These are phyloP conservation scores for Odontothrips loti DNA, from an alignment of 2,888 invertebrate species.

Conservation along the genomic window DNA sequence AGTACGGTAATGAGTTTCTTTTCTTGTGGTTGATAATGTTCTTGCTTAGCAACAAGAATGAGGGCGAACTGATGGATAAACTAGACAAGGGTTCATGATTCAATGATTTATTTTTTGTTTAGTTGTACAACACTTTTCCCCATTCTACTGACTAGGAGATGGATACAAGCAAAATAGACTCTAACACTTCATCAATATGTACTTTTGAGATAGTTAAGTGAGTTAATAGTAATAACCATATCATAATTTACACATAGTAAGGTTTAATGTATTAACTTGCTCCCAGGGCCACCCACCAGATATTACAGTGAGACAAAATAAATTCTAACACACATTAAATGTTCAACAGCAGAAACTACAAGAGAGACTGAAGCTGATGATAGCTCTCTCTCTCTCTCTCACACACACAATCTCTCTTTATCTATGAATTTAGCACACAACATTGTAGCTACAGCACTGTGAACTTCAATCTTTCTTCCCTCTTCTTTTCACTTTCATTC, in stretches of 20 bases:
- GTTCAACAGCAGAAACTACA: conserved; percentile 15
- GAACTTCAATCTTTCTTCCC: background rate
- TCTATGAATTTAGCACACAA: background rate
- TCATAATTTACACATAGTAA: conserved; percentile 9
- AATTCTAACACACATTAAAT: conserved; percentile 19
- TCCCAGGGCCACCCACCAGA: conserved; percentile 25
- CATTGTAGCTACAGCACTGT: background rate
- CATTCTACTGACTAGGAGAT: conserved; percentile 26
- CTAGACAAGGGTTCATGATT: background rate
- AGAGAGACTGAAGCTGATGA: background rate
- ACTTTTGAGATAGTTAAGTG: conserved; percentile 21
- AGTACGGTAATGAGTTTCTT: no score
- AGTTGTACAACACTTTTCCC: conserved; percentile 24
- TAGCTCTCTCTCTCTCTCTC: background rate
- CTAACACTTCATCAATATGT: conserved; percentile 23
- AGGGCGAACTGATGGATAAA: background rate
- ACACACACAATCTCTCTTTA: background rate
- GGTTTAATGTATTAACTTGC: conserved; percentile 25
- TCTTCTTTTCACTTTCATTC: background rate
- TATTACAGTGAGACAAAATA: conserved; percentile 27
- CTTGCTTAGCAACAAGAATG: background rate
- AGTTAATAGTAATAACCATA: conserved; percentile 12
- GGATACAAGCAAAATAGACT: conserved; percentile 26
- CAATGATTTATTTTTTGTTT: background rate
- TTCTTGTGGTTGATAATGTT: no score